Percentiles rank a stretch among this genome's conserved stretches.
Conservation (phyloP, 2,113 vertebrate species). For the Nannobrachium achirus region DNA sequence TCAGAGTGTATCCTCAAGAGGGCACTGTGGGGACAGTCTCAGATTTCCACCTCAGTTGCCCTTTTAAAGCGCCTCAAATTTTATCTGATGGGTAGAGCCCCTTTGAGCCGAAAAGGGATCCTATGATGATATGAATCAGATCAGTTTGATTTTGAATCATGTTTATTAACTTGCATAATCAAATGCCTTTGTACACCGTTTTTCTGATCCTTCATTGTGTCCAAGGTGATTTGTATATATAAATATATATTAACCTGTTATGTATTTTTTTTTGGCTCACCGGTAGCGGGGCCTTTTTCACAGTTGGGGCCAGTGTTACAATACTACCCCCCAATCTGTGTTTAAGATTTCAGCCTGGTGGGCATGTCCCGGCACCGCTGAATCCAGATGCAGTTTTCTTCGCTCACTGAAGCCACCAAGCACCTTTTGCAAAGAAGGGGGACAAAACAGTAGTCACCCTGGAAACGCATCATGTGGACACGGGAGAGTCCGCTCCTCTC, state of each 20-base stretch:
- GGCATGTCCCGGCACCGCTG: conserved; percentile 57
- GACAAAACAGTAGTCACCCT: conserved; percentile 57
- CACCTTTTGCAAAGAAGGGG: conserved; percentile 69
- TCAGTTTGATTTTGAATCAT: conserved; percentile 72
- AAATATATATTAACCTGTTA: conserved; percentile 76
- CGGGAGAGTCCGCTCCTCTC: conserved; percentile 57
- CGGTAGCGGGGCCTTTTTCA: conserved; percentile 65
- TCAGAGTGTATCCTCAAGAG: conserved; percentile 69
- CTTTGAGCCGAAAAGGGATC: conserved; percentile 59
- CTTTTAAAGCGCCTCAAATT: conserved; percentile 73
- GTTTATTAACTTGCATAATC: conserved; percentile 73
- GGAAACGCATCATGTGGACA: conserved; percentile 68
- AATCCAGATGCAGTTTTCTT: conserved; percentile 79
- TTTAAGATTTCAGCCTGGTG: conserved; percentile 40
- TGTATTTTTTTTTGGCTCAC: conserved; percentile 74
- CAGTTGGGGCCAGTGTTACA: conserved; percentile 55
- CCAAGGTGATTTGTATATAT: conserved; percentile 79
- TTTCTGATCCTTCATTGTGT: conserved; percentile 75
- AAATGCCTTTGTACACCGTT: conserved; percentile 78
- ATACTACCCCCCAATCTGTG: conserved; percentile 50
- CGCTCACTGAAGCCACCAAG: conserved; percentile 77
- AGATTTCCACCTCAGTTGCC: conserved; percentile 68
- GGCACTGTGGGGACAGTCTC: conserved; percentile 71
- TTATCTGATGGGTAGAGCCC: conserved; percentile 58
- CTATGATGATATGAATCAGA: conserved; percentile 54